Conservation (phyloP, 2,797 vertebrate genomes). For the Sebastes vulpes region DNA sequence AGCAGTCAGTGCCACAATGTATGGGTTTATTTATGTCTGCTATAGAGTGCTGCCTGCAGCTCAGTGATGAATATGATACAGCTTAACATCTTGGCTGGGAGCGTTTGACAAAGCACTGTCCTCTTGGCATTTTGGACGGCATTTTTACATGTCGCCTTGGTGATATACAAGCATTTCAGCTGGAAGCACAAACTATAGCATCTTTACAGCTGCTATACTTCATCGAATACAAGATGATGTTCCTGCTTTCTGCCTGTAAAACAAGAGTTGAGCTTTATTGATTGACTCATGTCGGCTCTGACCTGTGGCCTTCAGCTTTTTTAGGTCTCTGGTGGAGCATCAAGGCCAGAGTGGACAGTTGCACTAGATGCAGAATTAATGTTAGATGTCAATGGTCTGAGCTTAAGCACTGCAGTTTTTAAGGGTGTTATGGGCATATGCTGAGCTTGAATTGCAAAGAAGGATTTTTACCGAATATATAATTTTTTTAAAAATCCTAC, state of each 20-base stretch:
- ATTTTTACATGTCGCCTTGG: slow-evolving; percentile 17
- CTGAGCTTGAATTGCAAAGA: not conserved
- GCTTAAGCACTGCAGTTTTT: not conserved
- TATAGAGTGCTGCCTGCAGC: not conserved
- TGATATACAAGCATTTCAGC: slow-evolving; percentile 22
- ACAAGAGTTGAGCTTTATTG: slow-evolving; percentile 43
- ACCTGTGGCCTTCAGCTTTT: not conserved
- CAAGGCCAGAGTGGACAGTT: not conserved
- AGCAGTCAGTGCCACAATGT: slow-evolving; percentile 4
- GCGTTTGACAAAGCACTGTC: slow-evolving; percentile 25
- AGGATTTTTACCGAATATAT: not conserved
- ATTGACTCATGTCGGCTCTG: slow-evolving; percentile 24
- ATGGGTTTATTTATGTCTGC: slow-evolving; percentile 32
- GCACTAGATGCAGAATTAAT: not conserved
- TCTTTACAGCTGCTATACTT: slow-evolving; percentile 44
- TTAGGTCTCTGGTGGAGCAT: not conserved
- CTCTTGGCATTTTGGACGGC: not conserved
- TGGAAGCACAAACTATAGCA: not conserved
- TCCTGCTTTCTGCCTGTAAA: slow-evolving; percentile 30
- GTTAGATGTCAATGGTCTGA: not conserved
- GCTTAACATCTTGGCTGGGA: not conserved
- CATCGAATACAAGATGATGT: not conserved
- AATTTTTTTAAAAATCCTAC: not conserved
- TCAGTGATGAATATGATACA: slow-evolving; percentile 30
- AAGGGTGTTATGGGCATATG: not conserved